A percentile compares a stretch with the other conserved stretches of the same genome.
Evolutionary conservation across 2,888 invertebrate genomes (phyloP).

Genomic region (Scaptomyza flava): DNA sequence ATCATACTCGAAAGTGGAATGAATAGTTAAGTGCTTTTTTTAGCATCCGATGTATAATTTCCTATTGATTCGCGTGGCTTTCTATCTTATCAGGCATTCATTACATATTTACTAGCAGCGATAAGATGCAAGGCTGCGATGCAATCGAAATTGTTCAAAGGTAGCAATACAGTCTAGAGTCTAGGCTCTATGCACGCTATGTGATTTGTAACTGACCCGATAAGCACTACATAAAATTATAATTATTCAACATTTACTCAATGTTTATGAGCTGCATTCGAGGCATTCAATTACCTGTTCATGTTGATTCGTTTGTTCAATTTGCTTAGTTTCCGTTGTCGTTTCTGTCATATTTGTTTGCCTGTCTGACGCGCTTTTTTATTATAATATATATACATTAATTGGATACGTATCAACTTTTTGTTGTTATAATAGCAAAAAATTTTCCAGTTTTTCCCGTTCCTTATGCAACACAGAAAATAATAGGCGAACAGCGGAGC

Average conservation of each 20-base stretch:
- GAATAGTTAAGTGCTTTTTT: slow-evolving; percentile 4
- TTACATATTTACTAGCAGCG: slow-evolving; percentile 23
- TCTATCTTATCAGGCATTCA: slow-evolving; percentile 57
- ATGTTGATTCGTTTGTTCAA: slow-evolving; percentile 29
- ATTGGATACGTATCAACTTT: slow-evolving; percentile 4
- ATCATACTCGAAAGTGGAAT: slow-evolving; percentile 20
- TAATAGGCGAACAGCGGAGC: slow-evolving; percentile 8
- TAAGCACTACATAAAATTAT: slow-evolving; percentile 6
- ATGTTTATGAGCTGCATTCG: slow-evolving; percentile 28
- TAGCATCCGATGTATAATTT: slow-evolving; percentile 9
- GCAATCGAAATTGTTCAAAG: slow-evolving; percentile 53
- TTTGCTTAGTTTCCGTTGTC: slow-evolving; percentile 17
- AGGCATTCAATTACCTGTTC: slow-evolving; percentile 60
- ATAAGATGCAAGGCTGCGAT: slow-evolving; percentile 42
- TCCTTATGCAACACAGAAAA: slow-evolving; percentile 2
- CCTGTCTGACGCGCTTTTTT: slow-evolving; percentile 14
- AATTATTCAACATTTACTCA: slow-evolving; percentile 21
- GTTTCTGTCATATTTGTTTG: slow-evolving; percentile 43
- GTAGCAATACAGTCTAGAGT: slow-evolving; percentile 6
- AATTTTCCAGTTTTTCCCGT: neutral
- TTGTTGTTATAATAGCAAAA: slow-evolving; percentile 18
- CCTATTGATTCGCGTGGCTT: slow-evolving; percentile 42
- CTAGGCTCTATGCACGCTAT: neutral
- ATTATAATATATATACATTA: slow-evolving; percentile 10
- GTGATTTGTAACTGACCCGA: slow-evolving; percentile 20